Conservation (phyloP, 2,113 vertebrate genomes). For the Oxyura jamaicensis region DNA sequence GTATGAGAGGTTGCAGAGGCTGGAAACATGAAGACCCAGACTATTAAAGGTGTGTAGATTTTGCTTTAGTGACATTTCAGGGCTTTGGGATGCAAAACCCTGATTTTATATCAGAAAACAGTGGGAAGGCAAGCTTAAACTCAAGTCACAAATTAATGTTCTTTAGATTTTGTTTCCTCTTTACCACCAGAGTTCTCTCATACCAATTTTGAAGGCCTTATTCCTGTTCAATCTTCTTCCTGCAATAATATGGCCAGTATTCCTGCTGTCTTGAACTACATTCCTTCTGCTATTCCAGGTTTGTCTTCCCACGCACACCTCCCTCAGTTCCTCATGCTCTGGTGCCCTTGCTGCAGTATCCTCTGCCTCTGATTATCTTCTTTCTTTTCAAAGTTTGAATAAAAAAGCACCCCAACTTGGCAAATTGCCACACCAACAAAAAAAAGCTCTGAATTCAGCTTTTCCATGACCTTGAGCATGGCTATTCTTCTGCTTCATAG, state of each 20-base stretch:
- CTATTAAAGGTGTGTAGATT: neutral
- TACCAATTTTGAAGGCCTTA: neutral
- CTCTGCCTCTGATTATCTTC: neutral
- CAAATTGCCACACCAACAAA: neutral
- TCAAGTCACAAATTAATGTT: neutral
- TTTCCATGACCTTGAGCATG: neutral
- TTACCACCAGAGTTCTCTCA: neutral
- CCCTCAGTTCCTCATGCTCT: neutral
- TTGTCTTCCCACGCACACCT: neutral
- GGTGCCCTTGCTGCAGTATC: neutral
- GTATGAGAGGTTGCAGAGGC: neutral
- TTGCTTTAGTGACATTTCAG: neutral
- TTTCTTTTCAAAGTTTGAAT: neutral
- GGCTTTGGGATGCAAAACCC: neutral
- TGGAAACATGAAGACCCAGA: neutral
- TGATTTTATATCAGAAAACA: neutral
- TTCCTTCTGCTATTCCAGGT: neutral
- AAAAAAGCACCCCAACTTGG: neutral
- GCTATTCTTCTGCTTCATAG: neutral
- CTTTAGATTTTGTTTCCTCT: neutral
- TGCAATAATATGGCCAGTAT: neutral
- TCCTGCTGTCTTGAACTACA: neutral
- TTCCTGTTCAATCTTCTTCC: neutral
- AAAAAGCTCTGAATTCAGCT: neutral
- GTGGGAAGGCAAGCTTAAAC: neutral